phyloP scores from a whole-genome alignment of 2,888 invertebrate genomes.

The Ecdyonurus torrentis region DNA sequence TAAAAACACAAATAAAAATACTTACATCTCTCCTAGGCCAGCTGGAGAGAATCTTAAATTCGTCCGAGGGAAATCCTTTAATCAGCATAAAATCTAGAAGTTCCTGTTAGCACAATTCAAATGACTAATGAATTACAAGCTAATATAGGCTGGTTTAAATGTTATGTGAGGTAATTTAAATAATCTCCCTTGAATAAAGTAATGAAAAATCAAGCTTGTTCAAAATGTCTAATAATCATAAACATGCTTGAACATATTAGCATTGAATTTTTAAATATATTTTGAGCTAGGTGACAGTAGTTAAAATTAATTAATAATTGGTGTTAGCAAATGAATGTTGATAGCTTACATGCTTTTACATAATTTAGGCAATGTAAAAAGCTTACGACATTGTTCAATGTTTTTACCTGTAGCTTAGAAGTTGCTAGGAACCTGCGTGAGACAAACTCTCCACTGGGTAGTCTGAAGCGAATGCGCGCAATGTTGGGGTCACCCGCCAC shows the following conservation, averaged over 20 bases:
- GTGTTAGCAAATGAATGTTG: too few relatives aligned
- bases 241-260: too few relatives aligned
- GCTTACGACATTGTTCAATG: neutral
- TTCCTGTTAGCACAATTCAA: conserved; percentile 34
- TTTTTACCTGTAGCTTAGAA: conserved; percentile 35
- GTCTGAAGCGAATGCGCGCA: conserved; percentile 61
- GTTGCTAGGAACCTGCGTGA: conserved; percentile 56
- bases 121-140: neutral
- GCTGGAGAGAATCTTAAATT: conserved; percentile 81
- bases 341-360: too few relatives aligned
- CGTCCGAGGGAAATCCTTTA: conserved; percentile 71
- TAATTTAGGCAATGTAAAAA: conserved; percentile 7
- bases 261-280: too few relatives aligned
- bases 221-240: too few relatives aligned
- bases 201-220: too few relatives aligned
- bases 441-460: conserved; percentile 59
- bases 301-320: too few relatives aligned
- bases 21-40: conserved; percentile 93
- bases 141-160: conserved; percentile 3
- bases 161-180: conserved; percentile 20
- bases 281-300: too few relatives aligned
- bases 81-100: conserved; percentile 77
- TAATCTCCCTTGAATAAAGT: conserved; percentile 20
- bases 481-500: conserved; percentile 34
- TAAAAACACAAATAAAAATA: conserved; percentile 18